These are phyloP conservation scores for Psilopsiagon aymara DNA, from an alignment of 2,113 vertebrate genomes.

Conservation along the genomic window DNA sequence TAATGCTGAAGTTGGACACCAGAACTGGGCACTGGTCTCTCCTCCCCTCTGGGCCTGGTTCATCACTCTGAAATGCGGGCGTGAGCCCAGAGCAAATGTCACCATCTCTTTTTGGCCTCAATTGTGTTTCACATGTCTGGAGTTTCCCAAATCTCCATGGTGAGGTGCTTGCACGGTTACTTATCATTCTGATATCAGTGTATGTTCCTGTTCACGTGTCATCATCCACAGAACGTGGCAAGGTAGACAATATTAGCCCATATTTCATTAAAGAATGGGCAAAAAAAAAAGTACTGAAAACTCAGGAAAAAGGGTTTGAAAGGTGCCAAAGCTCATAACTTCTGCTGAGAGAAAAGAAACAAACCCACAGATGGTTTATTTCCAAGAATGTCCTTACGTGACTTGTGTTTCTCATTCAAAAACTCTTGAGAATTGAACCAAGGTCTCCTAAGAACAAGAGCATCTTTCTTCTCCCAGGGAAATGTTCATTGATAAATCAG, in stretches of 20 bases:
- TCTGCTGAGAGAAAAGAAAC: background rate
- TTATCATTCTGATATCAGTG: background rate
- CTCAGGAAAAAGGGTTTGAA: background rate
- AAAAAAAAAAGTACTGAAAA: background rate
- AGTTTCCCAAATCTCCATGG: background rate
- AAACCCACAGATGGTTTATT: background rate
- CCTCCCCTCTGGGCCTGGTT: background rate
- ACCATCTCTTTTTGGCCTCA: background rate
- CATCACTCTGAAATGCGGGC: background rate
- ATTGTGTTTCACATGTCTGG: background rate
- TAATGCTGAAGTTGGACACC: background rate
- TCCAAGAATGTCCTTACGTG: background rate
- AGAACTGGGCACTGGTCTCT: background rate
- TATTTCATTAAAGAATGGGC: background rate
- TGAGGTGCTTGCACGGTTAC: background rate
- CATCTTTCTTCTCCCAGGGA: background rate
- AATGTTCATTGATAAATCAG: background rate
- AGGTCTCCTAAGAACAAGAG: background rate
- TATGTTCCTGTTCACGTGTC: background rate
- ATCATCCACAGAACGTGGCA: background rate
- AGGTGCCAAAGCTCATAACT: background rate
- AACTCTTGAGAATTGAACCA: background rate
- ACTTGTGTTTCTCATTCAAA: background rate
- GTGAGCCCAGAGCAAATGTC: background rate
- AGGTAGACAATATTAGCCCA: background rate